Conservation (phyloP, 2,113 vertebrate genomes). For the Haemorhous mexicanus region DNA sequence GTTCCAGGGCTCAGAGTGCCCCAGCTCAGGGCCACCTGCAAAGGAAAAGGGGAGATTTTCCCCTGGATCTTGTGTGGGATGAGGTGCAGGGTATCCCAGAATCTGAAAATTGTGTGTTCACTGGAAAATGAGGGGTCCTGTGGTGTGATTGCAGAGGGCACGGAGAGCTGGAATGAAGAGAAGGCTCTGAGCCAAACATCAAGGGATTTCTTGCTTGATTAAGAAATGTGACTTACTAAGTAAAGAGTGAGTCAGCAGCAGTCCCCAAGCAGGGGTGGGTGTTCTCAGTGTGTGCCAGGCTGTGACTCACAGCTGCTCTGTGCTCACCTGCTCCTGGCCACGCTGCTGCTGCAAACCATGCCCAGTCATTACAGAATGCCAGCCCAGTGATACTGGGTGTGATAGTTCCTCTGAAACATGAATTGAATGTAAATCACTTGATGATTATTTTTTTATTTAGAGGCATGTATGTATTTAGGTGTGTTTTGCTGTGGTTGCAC, state of each 20-base stretch:
- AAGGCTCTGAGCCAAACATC: not conserved
- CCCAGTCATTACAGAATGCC: not conserved
- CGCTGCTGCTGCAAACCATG: not conserved
- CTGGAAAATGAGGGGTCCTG: not conserved
- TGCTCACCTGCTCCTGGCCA: not conserved
- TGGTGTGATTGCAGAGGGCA: not conserved
- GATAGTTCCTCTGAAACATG: not conserved
- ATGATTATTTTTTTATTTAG: not conserved
- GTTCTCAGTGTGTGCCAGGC: not conserved
- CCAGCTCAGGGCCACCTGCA: fast-evolving
- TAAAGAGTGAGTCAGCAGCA: not conserved
- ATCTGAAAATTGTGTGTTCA: not conserved
- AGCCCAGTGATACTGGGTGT: not conserved
- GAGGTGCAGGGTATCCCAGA: not conserved
- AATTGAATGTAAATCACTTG: not conserved
- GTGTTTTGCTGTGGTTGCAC: not conserved
- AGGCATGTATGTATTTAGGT: fast-evolving
- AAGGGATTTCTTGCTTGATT: not conserved
- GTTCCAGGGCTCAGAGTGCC: fast-evolving
- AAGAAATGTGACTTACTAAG: not conserved
- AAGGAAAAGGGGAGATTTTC: not conserved
- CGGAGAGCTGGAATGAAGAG: not conserved
- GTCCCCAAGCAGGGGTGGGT: not conserved
- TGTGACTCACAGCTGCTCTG: not conserved
- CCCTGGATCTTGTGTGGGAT: fast-evolving